Evolutionary conservation across 2,113 vertebrate species (phyloP).

Genomic region (Amphiprion percula): DNA sequence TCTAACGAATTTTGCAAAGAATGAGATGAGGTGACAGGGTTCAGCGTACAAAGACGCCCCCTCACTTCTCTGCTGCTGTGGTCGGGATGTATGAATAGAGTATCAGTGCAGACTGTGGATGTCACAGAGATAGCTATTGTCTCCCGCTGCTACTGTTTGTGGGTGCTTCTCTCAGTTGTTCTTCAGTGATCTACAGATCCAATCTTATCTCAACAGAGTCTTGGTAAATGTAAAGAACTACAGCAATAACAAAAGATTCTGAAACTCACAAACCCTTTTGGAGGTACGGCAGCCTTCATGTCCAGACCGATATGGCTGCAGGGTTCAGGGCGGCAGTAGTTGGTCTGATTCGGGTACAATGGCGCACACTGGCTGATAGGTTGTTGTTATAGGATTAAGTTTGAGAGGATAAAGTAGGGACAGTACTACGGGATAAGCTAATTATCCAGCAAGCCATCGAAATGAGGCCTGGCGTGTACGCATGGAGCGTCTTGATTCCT

Average conservation of each 20-base stretch:
- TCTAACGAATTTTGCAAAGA: constrained; percentile 34
- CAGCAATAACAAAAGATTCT: not conserved
- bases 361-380: constrained; percentile 28
- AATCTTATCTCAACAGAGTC: constrained; percentile 18
- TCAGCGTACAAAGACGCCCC: constrained; percentile 76
- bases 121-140: constrained; percentile 79
- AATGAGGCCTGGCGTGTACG: not conserved
- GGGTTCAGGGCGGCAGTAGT: constrained; percentile 6
- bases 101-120: constrained; percentile 68
- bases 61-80: constrained; percentile 69
- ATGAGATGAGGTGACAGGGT: constrained; percentile 73
- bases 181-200: constrained; percentile 52
- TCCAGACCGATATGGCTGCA: not conserved
- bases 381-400: constrained; percentile 72
- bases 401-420: constrained; percentile 69
- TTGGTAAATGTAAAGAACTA: not conserved
- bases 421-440: constrained; percentile 72
- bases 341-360: constrained; percentile 18
- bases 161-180: constrained; percentile 55
- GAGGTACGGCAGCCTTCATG: constrained; percentile 1
- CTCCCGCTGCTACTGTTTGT: constrained; percentile 54
- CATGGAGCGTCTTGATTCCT: constrained; percentile 19
- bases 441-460: constrained; percentile 62
- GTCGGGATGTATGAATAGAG: constrained; percentile 76
- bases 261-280: not conserved